Conservation (phyloP, 2,113 vertebrate species). For the Crotalus helleri region DNA sequence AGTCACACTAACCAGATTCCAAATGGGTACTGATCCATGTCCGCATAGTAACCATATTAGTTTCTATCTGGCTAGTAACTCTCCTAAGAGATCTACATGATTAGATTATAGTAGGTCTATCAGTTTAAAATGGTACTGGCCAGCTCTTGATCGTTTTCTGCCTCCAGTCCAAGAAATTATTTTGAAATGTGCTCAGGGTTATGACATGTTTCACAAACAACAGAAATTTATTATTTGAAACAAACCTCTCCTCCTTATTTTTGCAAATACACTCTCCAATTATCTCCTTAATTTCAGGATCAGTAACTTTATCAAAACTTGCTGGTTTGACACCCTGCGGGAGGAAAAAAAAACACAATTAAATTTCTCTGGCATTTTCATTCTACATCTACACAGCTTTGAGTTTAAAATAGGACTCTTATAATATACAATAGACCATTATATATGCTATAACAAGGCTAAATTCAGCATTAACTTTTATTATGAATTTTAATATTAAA, state of each 20-base stretch:
- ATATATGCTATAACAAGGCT: neutral
- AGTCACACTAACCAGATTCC: neutral
- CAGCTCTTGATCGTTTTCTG: neutral
- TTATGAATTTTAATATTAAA: neutral
- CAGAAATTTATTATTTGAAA: constrained; percentile 21
- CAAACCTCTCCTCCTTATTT: constrained; percentile 93
- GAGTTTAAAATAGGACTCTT: neutral
- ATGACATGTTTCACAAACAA: neutral
- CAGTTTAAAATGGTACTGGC: neutral
- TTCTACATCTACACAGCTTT: neutral
- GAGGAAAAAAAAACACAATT: neutral
- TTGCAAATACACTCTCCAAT: constrained; percentile 98
- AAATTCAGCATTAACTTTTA: neutral
- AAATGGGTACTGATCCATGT: neutral
- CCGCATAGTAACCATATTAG: neutral
- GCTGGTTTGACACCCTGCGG: constrained; percentile 95
- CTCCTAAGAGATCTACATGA: neutral
- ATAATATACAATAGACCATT: neutral
- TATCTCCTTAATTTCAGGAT: constrained; percentile 98
- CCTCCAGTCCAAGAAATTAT: neutral
- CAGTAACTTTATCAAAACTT: constrained; percentile 91
- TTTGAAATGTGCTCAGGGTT: neutral
- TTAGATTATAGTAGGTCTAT: neutral
- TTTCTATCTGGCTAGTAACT: neutral
- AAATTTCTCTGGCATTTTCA: neutral